Evolutionary conservation across 2,888 invertebrate species (phyloP).

Genomic region (Xylophagus ater): DNA sequence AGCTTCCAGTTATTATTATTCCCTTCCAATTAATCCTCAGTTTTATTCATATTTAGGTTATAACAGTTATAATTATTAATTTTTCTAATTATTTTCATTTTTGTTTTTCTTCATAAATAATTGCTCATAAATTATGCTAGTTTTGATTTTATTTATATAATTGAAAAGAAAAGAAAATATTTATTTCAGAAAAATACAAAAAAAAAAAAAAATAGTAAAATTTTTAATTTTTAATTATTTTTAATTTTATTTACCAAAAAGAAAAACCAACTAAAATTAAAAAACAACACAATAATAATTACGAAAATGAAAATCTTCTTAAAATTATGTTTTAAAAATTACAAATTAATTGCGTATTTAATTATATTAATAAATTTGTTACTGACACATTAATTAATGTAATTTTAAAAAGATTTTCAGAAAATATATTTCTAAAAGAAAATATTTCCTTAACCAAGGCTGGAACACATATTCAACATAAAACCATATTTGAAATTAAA

Average conservation of each 20-base stretch:
- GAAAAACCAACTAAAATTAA: neutral
- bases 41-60: slow-evolving; percentile 56
- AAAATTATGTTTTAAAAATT: too few species aligned
- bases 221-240: too few species aligned
- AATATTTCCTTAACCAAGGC: too few species aligned
- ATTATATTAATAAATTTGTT: too few species aligned
- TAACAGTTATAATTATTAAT: slow-evolving; percentile 42
- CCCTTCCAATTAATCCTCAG: slow-evolving; percentile 56
- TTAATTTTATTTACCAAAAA: too few species aligned
- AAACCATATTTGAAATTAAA: too few species aligned
- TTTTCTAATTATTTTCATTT: neutral
- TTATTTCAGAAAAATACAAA: slow-evolving; percentile 15
- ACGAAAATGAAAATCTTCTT: too few species aligned
- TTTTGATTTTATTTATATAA: neutral
- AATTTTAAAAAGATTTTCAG: too few species aligned
- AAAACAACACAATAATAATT: neutral
- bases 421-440: too few species aligned
- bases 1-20: slow-evolving; percentile 60
- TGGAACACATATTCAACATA: too few species aligned
- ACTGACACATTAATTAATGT: too few species aligned
- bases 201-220: slow-evolving; percentile 7
- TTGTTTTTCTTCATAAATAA: neutral
- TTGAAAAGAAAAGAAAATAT: slow-evolving; percentile 3
- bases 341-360: too few species aligned
- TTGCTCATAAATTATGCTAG: neutral